Evolutionary conservation across 2,888 invertebrate genomes (phyloP).

Genomic region (Atrina japonica): DNA sequence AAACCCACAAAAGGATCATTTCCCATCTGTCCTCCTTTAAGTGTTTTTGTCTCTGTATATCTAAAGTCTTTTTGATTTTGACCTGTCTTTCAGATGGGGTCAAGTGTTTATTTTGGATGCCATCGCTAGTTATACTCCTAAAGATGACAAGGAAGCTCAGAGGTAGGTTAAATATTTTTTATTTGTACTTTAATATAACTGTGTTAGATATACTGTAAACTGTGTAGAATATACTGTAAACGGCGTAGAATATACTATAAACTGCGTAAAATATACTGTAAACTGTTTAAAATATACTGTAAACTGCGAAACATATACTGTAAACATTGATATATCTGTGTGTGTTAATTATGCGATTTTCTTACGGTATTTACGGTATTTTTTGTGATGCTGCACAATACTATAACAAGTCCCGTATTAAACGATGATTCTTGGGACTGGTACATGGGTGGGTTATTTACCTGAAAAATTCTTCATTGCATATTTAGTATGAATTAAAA

Average conservation of each 20-base stretch:
- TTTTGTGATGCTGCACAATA: no score
- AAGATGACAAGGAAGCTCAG: constrained; percentile 98
- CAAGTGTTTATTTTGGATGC: constrained; percentile 99
- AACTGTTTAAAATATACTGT: not conserved
- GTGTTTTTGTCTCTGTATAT: not conserved
- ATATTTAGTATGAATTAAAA: no score
- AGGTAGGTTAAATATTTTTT: constrained; percentile 80
- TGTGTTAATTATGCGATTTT: no score
- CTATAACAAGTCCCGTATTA: no score
- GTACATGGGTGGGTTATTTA: no score
- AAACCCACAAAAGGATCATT: no score
- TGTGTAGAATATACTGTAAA: not conserved
- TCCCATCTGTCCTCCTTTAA: not conserved
- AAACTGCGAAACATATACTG: no score
- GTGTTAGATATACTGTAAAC: not conserved
- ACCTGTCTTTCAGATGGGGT: constrained; percentile 70
- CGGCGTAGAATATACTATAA: not conserved
- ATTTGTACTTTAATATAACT: not conserved
- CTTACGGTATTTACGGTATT: no score
- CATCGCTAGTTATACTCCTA: constrained; percentile 96
- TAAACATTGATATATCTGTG: no score
- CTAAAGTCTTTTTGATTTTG: not conserved
- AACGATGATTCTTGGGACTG: no score
- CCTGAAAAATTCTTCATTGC: no score
- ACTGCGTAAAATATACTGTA: not conserved